Evolutionary conservation across 2,888 invertebrate genomes (phyloP).

Genomic region (Microplitis deprimator): DNA sequence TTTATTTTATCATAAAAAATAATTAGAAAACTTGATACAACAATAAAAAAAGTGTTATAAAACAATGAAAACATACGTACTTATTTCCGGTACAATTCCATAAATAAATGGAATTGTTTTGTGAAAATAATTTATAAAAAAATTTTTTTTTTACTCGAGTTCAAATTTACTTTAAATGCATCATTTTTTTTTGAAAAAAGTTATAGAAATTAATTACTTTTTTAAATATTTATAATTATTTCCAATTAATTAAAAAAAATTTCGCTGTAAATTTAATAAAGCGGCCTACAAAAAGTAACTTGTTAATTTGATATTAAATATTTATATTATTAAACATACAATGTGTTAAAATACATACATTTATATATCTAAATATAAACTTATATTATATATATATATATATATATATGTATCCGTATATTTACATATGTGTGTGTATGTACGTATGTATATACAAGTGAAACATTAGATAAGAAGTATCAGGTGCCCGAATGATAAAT

Average conservation of each 20-base stretch:
- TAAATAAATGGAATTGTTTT: no score
- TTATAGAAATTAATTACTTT: no score
- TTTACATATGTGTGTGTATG: neutral
- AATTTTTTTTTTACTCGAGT: no score
- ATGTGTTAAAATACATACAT: neutral
- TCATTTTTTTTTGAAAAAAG: no score
- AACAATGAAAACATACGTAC: no score
- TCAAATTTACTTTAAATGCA: no score
- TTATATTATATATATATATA: neutral
- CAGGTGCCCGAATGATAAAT: neutral
- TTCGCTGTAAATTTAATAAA: neutral
- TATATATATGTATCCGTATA: neutral
- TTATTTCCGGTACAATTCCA: no score
- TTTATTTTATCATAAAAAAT: no score
- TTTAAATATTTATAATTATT: neutral
- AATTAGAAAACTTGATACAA: no score
- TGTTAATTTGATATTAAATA: neutral
- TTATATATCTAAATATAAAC: neutral
- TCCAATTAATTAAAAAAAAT: neutral
- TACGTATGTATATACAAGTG: neutral
- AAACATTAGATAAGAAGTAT: neutral
- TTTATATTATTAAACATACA: neutral
- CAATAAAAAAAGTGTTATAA: no score
- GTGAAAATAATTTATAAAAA: no score
- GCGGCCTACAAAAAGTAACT: neutral